Conservation (phyloP, 2,113 vertebrate species). For the Fregetta grallaria region DNA sequence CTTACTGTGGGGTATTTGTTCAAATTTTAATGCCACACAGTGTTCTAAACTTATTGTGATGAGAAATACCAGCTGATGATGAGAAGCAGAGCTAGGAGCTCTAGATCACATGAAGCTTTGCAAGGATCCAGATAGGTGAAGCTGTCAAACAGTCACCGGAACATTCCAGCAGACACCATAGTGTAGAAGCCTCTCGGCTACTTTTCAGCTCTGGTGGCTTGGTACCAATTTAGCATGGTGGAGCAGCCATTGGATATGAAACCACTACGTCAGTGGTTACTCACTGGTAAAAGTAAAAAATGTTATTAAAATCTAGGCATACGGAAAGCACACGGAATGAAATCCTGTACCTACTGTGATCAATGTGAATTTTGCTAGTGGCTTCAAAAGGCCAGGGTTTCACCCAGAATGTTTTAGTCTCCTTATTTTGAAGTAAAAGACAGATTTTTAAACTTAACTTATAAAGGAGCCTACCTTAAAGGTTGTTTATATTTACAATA, state of each 20-base stretch:
- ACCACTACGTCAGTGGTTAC: background rate
- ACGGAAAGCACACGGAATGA: rapidly evolving
- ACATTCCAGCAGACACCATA: background rate
- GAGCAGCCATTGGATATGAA: background rate
- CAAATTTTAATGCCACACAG: constrained; percentile 37
- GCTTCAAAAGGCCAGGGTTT: background rate
- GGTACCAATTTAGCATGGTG: background rate
- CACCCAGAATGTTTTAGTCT: background rate
- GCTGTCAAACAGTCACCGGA: background rate
- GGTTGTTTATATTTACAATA: background rate
- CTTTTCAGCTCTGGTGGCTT: background rate
- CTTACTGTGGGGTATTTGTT: constrained; percentile 49
- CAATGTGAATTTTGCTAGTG: background rate
- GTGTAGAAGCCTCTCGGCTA: background rate
- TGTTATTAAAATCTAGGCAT: background rate
- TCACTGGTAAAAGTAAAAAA: background rate
- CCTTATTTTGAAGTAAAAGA: background rate
- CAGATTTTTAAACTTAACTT: background rate
- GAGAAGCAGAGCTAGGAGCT: constrained; percentile 53
- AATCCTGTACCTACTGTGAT: background rate
- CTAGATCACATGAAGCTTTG: background rate
- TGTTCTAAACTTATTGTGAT: constrained; percentile 40
- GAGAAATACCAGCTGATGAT: constrained; percentile 48
- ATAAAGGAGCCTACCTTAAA: background rate
- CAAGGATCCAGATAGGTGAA: background rate